Percentiles rank a stretch among this genome's conserved stretches.
Evolutionary conservation across 2,797 vertebrate genomes (phyloP).

Genomic region (Salarias fasciatus): DNA sequence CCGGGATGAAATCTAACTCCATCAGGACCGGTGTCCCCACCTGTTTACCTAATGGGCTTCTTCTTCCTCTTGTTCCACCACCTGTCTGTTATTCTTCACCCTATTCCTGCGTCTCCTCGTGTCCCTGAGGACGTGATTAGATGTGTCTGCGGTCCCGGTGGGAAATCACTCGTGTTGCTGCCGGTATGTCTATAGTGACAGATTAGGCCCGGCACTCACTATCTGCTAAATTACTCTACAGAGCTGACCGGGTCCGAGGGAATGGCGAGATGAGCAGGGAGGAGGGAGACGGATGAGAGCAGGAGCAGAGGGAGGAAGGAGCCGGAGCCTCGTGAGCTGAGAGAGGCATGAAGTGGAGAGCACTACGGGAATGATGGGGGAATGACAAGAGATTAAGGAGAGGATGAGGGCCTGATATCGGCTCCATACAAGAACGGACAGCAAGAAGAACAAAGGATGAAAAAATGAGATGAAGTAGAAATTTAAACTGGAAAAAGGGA

Average conservation of each 20-base stretch:
- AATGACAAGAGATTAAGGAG: conserved; percentile 1
- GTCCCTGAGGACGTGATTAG: conserved; percentile 77
- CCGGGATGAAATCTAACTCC: conserved; percentile 27
- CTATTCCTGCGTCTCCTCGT: conserved; percentile 28
- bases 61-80: conserved; percentile 41
- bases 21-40: conserved; percentile 30
- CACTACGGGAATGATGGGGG: conserved; percentile 1
- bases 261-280: conserved; percentile 26
- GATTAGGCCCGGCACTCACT: conserved; percentile 57
- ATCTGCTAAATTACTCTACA: conserved; percentile 64
- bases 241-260: conserved; percentile 41
- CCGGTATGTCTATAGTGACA: conserved; percentile 64
- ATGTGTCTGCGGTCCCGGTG: conserved; percentile 56
- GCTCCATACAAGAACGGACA: neutral
- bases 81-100: conserved; percentile 60
- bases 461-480: neutral
- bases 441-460: neutral
- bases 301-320: conserved; percentile 24
- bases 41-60: conserved; percentile 66
- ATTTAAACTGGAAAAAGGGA: neutral
- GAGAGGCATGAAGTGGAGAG: neutral
- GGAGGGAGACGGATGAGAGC: conserved; percentile 40
- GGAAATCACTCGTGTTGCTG: conserved; percentile 65
- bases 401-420: neutral
- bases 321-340: conserved; percentile 9